A percentile compares a stretch with the other conserved stretches of the same genome.
Conservation (phyloP, 2,888 invertebrate genomes). For the Cephalotes varians region DNA sequence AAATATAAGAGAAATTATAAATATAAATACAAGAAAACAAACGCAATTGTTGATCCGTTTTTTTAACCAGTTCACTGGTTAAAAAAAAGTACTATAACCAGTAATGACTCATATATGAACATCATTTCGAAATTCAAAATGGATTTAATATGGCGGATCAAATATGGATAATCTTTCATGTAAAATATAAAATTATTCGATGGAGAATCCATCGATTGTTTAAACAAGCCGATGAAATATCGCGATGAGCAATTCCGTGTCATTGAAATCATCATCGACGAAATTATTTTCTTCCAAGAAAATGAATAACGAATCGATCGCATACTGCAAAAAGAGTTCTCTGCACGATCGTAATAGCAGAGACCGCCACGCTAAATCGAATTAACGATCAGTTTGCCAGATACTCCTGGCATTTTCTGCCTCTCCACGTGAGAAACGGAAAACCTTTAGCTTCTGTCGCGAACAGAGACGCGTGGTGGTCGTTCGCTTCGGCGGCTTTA, state of each 20-base stretch:
- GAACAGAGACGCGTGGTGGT: constrained; percentile 24
- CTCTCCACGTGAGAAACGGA: constrained; percentile 59
- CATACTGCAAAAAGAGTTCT: not conserved
- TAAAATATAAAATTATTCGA: not conserved
- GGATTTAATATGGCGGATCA: too few relatives aligned
- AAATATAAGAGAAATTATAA: not conserved
- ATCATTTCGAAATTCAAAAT: too few relatives aligned
- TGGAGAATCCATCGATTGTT: not conserved
- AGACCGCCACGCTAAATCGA: constrained; percentile 23
- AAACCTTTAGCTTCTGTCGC: constrained; percentile 60
- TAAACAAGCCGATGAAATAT: not conserved
- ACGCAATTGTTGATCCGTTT: not conserved
- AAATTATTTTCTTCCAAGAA: not conserved
- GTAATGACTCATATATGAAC: too few relatives aligned
- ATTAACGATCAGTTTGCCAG: constrained; percentile 48
- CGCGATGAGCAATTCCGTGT: not conserved
- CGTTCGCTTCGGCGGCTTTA: not conserved
- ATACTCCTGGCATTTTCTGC: constrained; percentile 38
- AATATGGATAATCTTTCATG: too few relatives aligned
- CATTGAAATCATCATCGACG: not conserved
- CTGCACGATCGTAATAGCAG: not conserved
- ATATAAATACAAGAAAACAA: not conserved
- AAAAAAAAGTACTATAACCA: too few relatives aligned
- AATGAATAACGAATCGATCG: not conserved
- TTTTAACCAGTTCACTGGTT: too few relatives aligned